Percentiles rank a stretch among this genome's conserved stretches.
phyloP scores from a whole-genome alignment of 2,797 vertebrate genomes.

The Taeniopygia guttata region DNA sequence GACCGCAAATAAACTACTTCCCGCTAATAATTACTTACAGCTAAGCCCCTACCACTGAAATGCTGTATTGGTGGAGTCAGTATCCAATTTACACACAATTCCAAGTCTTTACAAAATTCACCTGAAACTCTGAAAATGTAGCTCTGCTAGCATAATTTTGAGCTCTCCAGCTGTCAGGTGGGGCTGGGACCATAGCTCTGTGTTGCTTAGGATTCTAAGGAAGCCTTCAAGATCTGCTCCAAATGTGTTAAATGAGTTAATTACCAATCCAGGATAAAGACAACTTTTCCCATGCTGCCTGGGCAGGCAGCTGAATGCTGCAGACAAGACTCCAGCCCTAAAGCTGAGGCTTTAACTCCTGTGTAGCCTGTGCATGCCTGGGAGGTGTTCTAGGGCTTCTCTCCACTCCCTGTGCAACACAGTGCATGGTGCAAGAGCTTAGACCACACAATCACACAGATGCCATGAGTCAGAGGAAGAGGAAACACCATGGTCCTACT shows the following conservation, averaged over 20 bases:
- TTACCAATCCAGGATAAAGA: not conserved
- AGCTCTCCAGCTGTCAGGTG: not conserved
- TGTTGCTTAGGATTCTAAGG: not conserved
- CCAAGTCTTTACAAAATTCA: not conserved
- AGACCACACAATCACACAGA: not conserved
- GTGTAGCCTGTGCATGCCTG: not conserved
- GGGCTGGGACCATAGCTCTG: not conserved
- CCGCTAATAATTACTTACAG: not conserved
- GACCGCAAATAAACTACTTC: not conserved
- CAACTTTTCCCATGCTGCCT: not conserved
- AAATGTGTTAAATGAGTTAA: not conserved
- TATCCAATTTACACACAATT: not conserved
- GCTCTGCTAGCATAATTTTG: not conserved
- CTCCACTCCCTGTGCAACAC: rapidly evolving
- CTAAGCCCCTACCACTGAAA: not conserved
- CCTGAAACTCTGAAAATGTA: not conserved
- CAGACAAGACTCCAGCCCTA: not conserved
- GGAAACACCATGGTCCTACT: slow-evolving; percentile 69
- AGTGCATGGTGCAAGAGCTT: not conserved
- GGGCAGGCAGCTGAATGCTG: not conserved
- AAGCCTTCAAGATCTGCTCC: not conserved
- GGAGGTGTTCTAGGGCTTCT: not conserved
- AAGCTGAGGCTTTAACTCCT: not conserved
- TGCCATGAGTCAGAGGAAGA: rapidly evolving
- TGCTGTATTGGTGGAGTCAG: not conserved